phyloP scores from a whole-genome alignment of 2,888 invertebrate genomes.

The Formica aserva region DNA sequence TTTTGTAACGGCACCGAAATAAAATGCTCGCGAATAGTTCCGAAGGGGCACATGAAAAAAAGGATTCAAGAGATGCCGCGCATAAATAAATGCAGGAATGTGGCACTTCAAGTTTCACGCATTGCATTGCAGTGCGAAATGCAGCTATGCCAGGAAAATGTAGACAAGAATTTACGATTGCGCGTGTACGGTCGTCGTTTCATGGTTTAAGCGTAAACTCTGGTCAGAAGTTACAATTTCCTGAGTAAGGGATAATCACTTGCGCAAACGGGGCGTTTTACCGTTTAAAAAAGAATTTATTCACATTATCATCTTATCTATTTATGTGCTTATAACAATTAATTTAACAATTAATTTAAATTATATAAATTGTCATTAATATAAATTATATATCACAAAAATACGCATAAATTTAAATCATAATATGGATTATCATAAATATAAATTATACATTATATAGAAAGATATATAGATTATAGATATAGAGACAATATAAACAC shows the following conservation, averaged over 20 bases:
- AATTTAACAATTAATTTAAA: conserved; percentile 9
- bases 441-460: background rate
- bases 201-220: conserved; percentile 21
- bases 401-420: background rate
- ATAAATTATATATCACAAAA: background rate
- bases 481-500: background rate
- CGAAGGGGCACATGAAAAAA: conserved; percentile 43
- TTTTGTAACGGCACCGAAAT: background rate
- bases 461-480: background rate
- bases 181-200: conserved; percentile 31
- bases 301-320: background rate
- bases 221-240: conserved; percentile 39
- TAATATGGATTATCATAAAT: background rate
- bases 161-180: conserved; percentile 59
- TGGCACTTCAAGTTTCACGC: conserved; percentile 68
- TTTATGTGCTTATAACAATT: background rate
- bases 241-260: conserved; percentile 44
- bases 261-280: conserved; percentile 8
- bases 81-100: conserved; percentile 74
- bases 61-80: conserved; percentile 58
- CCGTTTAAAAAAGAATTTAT: conserved; percentile 25
- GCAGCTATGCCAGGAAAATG: conserved; percentile 70
- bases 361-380: background rate
- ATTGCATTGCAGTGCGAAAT: conserved; percentile 50
- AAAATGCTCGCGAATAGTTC: conserved; percentile 46